Base-by-base conservation (phyloP, 2,113 vertebrate species). In the Rhabdomys dilectus region DNA sequence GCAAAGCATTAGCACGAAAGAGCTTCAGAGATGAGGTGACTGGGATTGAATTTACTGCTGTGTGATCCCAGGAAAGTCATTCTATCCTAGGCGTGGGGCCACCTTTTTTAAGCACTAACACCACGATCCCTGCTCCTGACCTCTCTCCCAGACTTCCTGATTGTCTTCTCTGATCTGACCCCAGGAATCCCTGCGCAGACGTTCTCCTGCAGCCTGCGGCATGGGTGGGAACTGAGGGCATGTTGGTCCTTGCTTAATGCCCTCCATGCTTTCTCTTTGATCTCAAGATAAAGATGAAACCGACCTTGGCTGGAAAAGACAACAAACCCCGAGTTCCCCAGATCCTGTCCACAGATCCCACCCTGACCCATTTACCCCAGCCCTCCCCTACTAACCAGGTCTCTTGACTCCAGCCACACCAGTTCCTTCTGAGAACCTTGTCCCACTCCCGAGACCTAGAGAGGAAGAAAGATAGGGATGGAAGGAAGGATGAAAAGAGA, bases 1-100 rank as follows among this genome's bases (percentile, higher is more conserved):
- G 39, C 0, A 15, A 29, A 13, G 19, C 5, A 1, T 48, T 11
- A 42, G 13, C 22, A 2, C 16, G 1, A 0, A 11, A 31, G 16
- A 36, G 16, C 34, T 45, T 48, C 42, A 48, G 3, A 70, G 82
- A 91, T 88, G 13, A 7, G 3, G 58, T 76, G 73, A 45, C 68
- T 48, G 51, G 51, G 56, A 13, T 64, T 90, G 84, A 95, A 72
- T 48, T n/a, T 3, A 62, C 78, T 31, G 42, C 42, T 13, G 4
- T 21, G 19, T 21, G 68, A 75, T 36, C 11, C 36, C 60, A 58
- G 75, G 77, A 73, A 73, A 70, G 48, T 10, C 72, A 39, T 60
- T 21, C 34, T 34, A 66, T 11, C 60, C 53, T 15, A 82, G 93
- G 75, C 29, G 1, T 13, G 8, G 0, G 3, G 53, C 62, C 19